Conservation (phyloP, 2,113 vertebrate genomes). For the Sceloporus undulatus region DNA sequence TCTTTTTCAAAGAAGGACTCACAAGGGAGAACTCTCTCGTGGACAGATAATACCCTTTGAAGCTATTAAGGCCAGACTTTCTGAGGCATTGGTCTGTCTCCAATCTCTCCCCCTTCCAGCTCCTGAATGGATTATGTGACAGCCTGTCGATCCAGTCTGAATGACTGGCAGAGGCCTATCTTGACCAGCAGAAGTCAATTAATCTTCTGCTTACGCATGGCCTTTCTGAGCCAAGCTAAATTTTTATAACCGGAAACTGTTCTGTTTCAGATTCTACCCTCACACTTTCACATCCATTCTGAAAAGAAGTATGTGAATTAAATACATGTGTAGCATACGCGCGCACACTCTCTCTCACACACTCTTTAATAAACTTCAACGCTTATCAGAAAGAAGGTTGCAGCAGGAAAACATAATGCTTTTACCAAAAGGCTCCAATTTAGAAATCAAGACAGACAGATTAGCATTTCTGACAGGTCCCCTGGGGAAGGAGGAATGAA, state of each 20-base stretch:
- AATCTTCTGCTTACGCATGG: constrained; percentile 76
- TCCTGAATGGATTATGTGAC: constrained; percentile 63
- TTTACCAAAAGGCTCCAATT: neutral
- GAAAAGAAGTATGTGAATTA: constrained; percentile 75
- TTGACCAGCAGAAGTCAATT: constrained; percentile 87
- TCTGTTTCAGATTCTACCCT: constrained; percentile 72
- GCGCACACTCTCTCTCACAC: neutral
- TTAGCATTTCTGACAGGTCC: constrained; percentile 32
- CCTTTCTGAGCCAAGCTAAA: constrained; percentile 82
- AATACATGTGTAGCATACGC: constrained; percentile 71
- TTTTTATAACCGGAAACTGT: constrained; percentile 75
- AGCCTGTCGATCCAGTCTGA: constrained; percentile 73
- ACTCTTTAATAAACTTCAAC: constrained; percentile 62
- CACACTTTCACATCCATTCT: constrained; percentile 70
- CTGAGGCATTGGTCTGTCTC: constrained; percentile 41
- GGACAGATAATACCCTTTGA: constrained; percentile 15
- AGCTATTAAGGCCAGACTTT: constrained; percentile 42
- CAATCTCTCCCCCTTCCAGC: neutral
- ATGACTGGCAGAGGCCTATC: constrained; percentile 83
- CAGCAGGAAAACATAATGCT: neutral
- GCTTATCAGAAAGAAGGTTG: constrained; percentile 7
- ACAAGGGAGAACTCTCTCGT: neutral
- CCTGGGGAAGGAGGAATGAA: constrained; percentile 24
- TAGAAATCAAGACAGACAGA: constrained; percentile 4
- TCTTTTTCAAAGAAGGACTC: constrained; percentile 29